Base-by-base conservation (phyloP, 2,113 vertebrate genomes). In the Perca flavescens region DNA sequence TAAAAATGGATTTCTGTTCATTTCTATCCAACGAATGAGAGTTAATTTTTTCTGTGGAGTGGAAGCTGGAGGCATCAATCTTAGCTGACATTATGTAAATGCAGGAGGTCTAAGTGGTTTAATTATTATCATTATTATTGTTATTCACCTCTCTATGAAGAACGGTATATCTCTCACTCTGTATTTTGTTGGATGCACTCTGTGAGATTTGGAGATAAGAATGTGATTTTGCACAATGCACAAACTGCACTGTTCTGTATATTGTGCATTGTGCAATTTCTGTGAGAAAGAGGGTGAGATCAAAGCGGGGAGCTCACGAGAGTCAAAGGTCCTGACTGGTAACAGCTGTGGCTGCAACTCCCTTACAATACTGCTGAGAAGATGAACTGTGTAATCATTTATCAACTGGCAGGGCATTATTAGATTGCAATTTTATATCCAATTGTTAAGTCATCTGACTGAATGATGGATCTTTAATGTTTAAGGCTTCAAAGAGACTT, bases 1-100 rank as follows among this genome's bases (percentile, higher is more conserved):
- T 75, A 53, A 79, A 85, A 82, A 80, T 60, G 9, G 1, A 73
- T 66, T 77, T 68, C 17, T 36, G 5, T 58, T 85, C 8, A 43
- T 62, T 79, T 74, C 5, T 5, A 16, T 53, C 1, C 36, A 53
- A 66, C 64, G 54, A 75, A 25, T 25, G 49, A 60, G 36, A 62
- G 16, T 10, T 36, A 40, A 25, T 79, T 75, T 14, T 31, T 12
- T 67, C 10, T 40, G 12, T 17, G 16, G 12, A 31, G 67, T 19
- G 7, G 57, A 66, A 71, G 36, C 40, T 64, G 13, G 19, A 82
- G 15, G 43, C 34, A 34, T 68, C 61, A 64, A 2, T 78, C 36
- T 46, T 3, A n/a, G 28, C 67, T 63, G 52, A 67, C 73, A 70
- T 56, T 22, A 19, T 43, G 15, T 79, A 52, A 67, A 56, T 68